phyloP scores from a whole-genome alignment of 2,797 vertebrate species.

The Sciaenops ocellatus region DNA sequence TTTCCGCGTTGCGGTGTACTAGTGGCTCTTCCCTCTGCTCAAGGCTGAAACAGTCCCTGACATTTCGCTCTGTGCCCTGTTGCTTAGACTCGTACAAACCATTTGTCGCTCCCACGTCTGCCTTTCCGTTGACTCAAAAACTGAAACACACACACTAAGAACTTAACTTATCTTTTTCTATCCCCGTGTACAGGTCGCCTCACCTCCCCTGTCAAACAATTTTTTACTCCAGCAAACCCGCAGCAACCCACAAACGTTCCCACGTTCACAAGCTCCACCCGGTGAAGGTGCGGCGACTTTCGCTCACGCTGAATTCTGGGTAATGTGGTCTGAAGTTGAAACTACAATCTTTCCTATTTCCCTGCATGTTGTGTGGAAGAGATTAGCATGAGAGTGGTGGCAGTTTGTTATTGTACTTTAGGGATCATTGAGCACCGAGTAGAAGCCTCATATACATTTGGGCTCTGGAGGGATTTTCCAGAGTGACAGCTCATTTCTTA shows the following conservation, averaged over 20 bases:
- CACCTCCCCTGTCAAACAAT: slow-evolving; percentile 80
- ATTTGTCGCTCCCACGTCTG: slow-evolving; percentile 59
- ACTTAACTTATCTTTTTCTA: slow-evolving; percentile 61
- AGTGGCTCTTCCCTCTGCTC: slow-evolving; percentile 69
- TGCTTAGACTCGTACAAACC: slow-evolving; percentile 76
- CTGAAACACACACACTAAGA: slow-evolving; percentile 40
- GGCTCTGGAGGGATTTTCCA: background rate
- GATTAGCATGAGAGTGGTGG: background rate
- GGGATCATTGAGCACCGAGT: background rate
- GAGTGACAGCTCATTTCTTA: background rate
- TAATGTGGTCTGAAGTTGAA: slow-evolving; percentile 70
- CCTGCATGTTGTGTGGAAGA: background rate
- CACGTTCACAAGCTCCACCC: slow-evolving; percentile 84
- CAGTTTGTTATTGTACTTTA: background rate
- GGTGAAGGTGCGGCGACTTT: slow-evolving; percentile 72
- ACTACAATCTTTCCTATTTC: slow-evolving; percentile 22
- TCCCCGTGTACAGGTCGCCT: slow-evolving; percentile 53
- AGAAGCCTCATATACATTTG: too few relatives aligned
- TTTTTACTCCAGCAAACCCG: slow-evolving; percentile 62
- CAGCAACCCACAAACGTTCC: slow-evolving; percentile 62
- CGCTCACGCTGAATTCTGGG: slow-evolving; percentile 70
- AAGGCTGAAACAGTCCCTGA: slow-evolving; percentile 65
- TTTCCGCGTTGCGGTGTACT: slow-evolving; percentile 82
- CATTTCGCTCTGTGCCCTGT: slow-evolving; percentile 85
- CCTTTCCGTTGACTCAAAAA: slow-evolving; percentile 44